Base-by-base conservation (phyloP, 2,797 vertebrate species). In the Euphonia xanthogaster region DNA sequence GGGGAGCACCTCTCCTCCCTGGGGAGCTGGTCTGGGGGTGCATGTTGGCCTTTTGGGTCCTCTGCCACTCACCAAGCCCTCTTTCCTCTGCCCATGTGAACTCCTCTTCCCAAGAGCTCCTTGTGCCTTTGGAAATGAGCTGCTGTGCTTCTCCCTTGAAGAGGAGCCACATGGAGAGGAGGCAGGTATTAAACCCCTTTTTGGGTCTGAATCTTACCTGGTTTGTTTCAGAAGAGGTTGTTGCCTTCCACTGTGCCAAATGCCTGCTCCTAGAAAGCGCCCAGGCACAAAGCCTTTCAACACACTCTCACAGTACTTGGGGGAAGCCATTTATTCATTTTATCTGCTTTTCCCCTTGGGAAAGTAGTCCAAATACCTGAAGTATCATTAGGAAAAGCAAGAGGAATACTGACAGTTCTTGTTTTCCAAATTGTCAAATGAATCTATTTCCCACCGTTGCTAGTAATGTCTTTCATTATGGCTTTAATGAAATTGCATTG, bases 401-500 rank as follows among this genome's bases (percentile, higher is more conserved):
- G 62, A 65, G 44, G 18, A 76, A 83, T 54, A 77, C 65, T 77
- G 78, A 86, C 66, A 86, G 70, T 53, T 90, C 93, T 92, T 7
- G 1, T 84, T 94, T 90, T 54, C 76, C 37, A 80, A 37, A 68
- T 68, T 91, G 42, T 81, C 75, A 72, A 13, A 89, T 75, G 62
- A 94, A 75, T 33, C 58, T 24, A 50, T 93, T 96, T 92, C n/a
- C 66, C 33, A 53, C 66, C 0, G 0, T 70, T 86, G 33, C 78
- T 60, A 47, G 65, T 90, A 77, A 68, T 88, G 65, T 60, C 79
- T 96, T 89, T 95, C 93, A 91, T 91, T 93, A 75, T 54, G 40
- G 22, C 60, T 90, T 80, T 96, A 93, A 89, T 94, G 85, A 88
- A 90, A 92, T 73, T 72, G 40, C 90, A 75, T 78, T 90, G 92